Conservation (phyloP, 2,797 vertebrate species). For the Anguilla marmorata region DNA sequence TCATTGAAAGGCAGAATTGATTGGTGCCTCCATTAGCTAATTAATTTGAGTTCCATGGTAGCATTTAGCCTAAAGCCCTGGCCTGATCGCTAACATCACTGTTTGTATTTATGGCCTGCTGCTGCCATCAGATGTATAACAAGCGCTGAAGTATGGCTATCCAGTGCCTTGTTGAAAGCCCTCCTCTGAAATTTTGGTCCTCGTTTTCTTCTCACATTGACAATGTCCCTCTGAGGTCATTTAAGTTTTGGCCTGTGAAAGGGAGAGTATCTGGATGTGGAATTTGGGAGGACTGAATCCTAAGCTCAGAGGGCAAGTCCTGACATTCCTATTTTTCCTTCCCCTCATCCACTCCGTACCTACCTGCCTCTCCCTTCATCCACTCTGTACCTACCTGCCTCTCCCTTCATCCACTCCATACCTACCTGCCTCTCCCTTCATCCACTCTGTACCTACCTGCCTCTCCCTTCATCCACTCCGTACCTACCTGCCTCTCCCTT, state of each 20-base stretch:
- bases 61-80: neutral
- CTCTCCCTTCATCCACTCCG: too few relatives aligned
- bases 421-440: too few relatives aligned
- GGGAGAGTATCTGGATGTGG: neutral
- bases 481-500: too few relatives aligned
- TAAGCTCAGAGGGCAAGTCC: neutral
- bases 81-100: neutral
- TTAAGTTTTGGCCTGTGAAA: neutral
- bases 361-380: too few relatives aligned
- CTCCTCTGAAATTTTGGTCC: neutral
- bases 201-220: neutral
- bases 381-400: too few relatives aligned
- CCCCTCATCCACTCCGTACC: too few relatives aligned
- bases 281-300: neutral
- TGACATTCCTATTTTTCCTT: too few relatives aligned
- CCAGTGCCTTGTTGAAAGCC: neutral
- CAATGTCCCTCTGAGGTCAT: neutral
- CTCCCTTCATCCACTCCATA: too few relatives aligned
- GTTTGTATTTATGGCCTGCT: neutral
- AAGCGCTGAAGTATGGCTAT: neutral
- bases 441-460: too few relatives aligned
- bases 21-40: neutral
- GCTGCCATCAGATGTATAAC: neutral
- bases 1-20: neutral
- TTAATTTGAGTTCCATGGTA: neutral